Conservation (phyloP, 1,140 invertebrate genomes). For the Armadillidium nasatum region DNA sequence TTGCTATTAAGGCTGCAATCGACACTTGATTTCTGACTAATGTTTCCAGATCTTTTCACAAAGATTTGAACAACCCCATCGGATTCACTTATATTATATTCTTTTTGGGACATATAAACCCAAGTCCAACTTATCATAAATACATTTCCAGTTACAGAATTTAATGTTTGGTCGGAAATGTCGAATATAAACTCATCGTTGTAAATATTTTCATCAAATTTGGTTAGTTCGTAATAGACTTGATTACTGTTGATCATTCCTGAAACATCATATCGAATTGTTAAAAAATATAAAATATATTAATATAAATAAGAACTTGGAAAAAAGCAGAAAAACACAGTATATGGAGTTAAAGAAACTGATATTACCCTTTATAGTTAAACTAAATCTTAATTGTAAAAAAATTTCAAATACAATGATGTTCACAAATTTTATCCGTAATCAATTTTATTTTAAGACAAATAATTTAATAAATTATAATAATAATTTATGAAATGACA, state of each 20-base stretch:
- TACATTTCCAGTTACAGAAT: slow-evolving; percentile 28
- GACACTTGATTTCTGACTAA: slow-evolving; percentile 50
- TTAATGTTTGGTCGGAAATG: slow-evolving; percentile 28
- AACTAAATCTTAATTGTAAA: too few relatives aligned
- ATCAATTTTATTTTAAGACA: too few relatives aligned
- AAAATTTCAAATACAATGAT: too few relatives aligned
- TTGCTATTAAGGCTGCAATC: slow-evolving; percentile 29
- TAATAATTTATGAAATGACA: too few relatives aligned
- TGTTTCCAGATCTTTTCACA: slow-evolving; percentile 49
- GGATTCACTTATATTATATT: slow-evolving; percentile 49
- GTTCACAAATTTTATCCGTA: too few relatives aligned
- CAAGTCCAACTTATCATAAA: slow-evolving; percentile 36
- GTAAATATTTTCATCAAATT: slow-evolving; percentile 20
- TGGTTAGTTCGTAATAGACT: slow-evolving; percentile 32
- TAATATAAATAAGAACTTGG: neutral
- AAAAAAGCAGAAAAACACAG: too few relatives aligned
- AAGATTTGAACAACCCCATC: slow-evolving; percentile 49
- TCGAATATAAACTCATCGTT: slow-evolving; percentile 37
- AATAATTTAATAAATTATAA: too few relatives aligned
- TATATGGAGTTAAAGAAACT: too few relatives aligned
- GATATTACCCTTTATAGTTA: too few relatives aligned
- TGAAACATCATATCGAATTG: neutral
- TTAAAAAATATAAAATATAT: neutral
- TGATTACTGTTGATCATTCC: slow-evolving; percentile 31
- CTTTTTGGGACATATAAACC: slow-evolving; percentile 29